These are phyloP conservation scores for Caenorhabditis latens DNA, from an alignment of 1,140 invertebrate genomes.

Conservation along the genomic window DNA sequence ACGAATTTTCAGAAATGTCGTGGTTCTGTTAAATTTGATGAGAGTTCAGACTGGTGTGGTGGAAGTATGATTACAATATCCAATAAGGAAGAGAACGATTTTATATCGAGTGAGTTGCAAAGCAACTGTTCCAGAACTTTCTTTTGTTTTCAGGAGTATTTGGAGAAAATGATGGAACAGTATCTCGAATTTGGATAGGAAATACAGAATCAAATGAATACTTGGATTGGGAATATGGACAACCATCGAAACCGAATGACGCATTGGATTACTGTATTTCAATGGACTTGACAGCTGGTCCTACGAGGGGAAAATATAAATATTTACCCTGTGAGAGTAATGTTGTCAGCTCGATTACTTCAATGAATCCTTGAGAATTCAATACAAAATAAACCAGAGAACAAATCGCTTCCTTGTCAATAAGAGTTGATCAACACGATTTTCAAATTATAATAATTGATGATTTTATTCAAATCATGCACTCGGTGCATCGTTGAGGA, in stretches of 20 bases:
- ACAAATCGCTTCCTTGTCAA: background rate
- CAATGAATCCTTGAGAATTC: background rate
- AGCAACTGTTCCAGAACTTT: background rate
- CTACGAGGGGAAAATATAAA: background rate
- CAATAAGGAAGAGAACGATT: slow-evolving; percentile 1
- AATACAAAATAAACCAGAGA: background rate
- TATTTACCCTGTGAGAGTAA: background rate
- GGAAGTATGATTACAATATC: background rate
- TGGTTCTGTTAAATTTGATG: background rate
- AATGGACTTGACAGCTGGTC: background rate
- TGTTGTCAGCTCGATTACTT: background rate
- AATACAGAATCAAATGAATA: slow-evolving; percentile 1
- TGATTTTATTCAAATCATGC: slow-evolving; percentile 35
- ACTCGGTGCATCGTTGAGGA: background rate
- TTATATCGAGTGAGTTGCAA: background rate
- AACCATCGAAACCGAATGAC: slow-evolving; percentile 16
- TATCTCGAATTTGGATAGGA: background rate
- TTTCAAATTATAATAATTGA: background rate
- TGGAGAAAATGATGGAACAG: slow-evolving; percentile 1
- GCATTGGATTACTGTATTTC: slow-evolving; percentile 30
- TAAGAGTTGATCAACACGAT: background rate
- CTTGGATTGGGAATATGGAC: background rate
- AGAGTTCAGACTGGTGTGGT: background rate
- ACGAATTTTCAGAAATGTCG: slow-evolving; percentile 1
- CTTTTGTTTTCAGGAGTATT: background rate